Percentiles rank a stretch among this genome's conserved stretches.
Conservation (phyloP, 2,113 vertebrate genomes). For the Crotalus horridus region DNA sequence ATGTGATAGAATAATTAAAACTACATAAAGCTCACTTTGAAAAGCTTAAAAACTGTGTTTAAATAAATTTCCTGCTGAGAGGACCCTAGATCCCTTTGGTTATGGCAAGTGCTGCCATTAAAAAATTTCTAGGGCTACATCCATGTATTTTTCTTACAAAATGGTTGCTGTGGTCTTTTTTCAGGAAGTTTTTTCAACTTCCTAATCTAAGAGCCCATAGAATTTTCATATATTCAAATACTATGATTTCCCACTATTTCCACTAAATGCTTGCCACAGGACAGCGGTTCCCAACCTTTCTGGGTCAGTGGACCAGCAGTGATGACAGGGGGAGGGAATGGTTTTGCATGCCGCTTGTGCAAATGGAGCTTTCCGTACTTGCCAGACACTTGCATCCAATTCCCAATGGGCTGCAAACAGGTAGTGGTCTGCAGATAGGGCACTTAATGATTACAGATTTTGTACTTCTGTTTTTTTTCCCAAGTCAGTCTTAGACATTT, state of each 20-base stretch:
- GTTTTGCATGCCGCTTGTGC: too few relatives aligned
- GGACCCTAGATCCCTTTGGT: not conserved
- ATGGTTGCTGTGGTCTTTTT: not conserved
- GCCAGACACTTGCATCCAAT: too few relatives aligned
- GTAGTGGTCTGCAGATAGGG: too few relatives aligned
- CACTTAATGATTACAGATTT: not conserved
- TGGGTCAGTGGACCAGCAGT: too few relatives aligned
- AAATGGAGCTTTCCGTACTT: too few relatives aligned
- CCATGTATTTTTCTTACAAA: not conserved
- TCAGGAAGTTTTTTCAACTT: not conserved
- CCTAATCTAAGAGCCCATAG: not conserved
- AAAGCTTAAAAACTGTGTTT: not conserved
- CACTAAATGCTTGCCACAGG: not conserved
- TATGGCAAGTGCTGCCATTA: not conserved
- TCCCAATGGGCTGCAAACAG: too few relatives aligned
- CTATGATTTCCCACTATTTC: not conserved
- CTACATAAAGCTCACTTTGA: not conserved
- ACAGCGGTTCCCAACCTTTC: too few relatives aligned
- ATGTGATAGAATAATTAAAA: not conserved
- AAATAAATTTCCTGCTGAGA: not conserved
- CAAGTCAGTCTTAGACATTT: not conserved
- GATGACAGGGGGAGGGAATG: too few relatives aligned
- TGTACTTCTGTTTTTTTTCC: not conserved
- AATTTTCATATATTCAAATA: not conserved
- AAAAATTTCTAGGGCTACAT: not conserved